Conservation (phyloP, 2,113 vertebrate species). For the Pogonocichla stellata region DNA sequence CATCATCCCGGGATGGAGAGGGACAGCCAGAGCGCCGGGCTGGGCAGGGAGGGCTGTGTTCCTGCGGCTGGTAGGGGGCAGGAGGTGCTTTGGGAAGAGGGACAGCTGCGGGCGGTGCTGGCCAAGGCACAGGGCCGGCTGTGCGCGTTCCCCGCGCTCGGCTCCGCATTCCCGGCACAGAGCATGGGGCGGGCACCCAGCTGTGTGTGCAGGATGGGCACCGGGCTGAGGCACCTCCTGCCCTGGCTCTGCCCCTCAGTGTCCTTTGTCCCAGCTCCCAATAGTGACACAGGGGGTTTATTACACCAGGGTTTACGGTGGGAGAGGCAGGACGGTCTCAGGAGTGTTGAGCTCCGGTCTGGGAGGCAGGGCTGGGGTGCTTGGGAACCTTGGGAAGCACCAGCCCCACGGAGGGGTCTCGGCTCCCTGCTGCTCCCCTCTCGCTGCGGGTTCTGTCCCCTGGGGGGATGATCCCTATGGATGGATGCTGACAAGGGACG, state of each 20-base stretch:
- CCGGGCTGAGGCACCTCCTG: not conserved
- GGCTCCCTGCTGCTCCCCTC: not conserved
- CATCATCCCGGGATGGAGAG: not conserved
- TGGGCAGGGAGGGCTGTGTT: not conserved
- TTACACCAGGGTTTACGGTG: not conserved
- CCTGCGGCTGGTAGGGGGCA: not conserved
- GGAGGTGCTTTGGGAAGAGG: not conserved
- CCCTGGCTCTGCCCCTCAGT: not conserved
- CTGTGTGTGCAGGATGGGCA: fast-evolving
- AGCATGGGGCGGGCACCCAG: fast-evolving
- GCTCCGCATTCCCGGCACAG: fast-evolving
- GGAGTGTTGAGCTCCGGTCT: fast-evolving
- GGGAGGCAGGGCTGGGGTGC: not conserved
- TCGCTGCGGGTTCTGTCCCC: not conserved
- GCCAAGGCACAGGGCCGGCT: fast-evolving
- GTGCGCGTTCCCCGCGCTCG: fast-evolving
- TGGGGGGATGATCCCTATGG: fast-evolving
- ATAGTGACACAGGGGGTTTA: not conserved
- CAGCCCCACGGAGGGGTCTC: not conserved
- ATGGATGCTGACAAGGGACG: not conserved
- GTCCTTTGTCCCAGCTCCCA: not conserved
- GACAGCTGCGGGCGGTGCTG: not conserved
- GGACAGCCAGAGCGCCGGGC: not conserved
- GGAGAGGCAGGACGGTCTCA: not conserved
- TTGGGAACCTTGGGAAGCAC: fast-evolving